These are phyloP conservation scores for Varecia variegata DNA, from an alignment of 2,797 vertebrate genomes.

Conservation along the genomic window DNA sequence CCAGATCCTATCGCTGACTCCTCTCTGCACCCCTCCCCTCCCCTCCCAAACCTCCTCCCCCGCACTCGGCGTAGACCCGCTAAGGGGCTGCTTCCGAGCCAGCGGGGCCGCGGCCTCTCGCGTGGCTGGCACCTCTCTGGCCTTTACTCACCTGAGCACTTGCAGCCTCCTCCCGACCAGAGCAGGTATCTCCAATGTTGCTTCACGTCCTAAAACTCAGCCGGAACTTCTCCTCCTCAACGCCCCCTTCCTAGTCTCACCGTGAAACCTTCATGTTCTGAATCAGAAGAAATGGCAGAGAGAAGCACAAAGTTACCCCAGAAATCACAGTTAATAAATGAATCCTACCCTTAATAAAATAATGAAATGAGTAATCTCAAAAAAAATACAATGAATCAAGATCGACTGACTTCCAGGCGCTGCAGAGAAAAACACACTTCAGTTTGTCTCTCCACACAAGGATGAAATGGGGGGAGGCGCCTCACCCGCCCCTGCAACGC, in stretches of 20 bases:
- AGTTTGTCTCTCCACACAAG: background rate
- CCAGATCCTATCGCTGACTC: background rate
- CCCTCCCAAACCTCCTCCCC: background rate
- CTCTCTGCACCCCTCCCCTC: background rate
- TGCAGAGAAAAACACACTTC: background rate
- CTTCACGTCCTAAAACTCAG: background rate
- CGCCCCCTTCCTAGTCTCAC: background rate
- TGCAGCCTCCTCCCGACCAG: fast-evolving
- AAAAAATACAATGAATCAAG: background rate
- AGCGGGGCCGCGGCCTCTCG: background rate
- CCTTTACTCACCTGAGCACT: background rate
- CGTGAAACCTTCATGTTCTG: background rate
- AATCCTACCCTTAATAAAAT: background rate
- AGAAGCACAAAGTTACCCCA: fast-evolving
- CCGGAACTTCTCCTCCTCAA: background rate
- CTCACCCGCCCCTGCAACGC: fast-evolving
- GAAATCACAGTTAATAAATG: background rate
- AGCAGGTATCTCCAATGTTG: fast-evolving
- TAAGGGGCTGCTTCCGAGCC: background rate
- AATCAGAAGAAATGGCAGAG: background rate
- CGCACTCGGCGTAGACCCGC: background rate
- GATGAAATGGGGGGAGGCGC: too few species aligned
- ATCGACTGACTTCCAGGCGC: background rate
- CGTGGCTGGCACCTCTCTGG: fast-evolving
- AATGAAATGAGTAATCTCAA: background rate